Conservation (phyloP, 2,888 invertebrate genomes). For the Coenonympha glycerion region DNA sequence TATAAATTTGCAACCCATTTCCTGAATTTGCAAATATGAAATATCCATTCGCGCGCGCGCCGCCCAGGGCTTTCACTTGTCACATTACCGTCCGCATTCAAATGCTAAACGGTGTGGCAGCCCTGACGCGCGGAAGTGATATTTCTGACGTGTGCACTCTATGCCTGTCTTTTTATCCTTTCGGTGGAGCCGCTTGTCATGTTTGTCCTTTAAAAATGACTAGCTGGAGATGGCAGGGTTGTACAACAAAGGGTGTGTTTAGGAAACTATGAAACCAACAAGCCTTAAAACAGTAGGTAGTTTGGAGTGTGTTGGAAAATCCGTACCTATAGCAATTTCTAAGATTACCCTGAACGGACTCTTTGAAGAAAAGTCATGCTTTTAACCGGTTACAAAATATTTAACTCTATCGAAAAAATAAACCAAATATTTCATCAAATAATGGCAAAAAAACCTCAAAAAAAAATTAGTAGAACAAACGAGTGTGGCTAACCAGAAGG, state of each 20-base stretch:
- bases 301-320: no score
- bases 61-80: constrained; percentile 66
- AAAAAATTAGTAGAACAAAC: no score
- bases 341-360: no score
- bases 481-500: no score
- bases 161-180: constrained; percentile 12
- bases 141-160: constrained; percentile 55
- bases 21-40: constrained; percentile 1
- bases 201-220: constrained; percentile 22
- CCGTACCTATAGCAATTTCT: no score
- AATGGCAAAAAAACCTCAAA: no score
- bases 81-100: constrained; percentile 65
- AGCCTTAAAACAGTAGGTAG: no score
- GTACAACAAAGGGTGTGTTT: neutral
- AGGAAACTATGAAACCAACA: neutral
- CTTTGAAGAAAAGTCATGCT: no score
- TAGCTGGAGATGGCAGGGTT: constrained; percentile 1
- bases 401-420: no score
- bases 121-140: constrained; percentile 67
- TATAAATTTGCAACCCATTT: no score
- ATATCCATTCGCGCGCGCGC: constrained; percentile 15
- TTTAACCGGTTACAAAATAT: no score
- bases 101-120: constrained; percentile 70
- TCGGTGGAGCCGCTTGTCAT: constrained; percentile 26
- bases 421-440: no score